phyloP scores from a whole-genome alignment of 2,888 invertebrate species.

The Synanthedon myopaeformis region DNA sequence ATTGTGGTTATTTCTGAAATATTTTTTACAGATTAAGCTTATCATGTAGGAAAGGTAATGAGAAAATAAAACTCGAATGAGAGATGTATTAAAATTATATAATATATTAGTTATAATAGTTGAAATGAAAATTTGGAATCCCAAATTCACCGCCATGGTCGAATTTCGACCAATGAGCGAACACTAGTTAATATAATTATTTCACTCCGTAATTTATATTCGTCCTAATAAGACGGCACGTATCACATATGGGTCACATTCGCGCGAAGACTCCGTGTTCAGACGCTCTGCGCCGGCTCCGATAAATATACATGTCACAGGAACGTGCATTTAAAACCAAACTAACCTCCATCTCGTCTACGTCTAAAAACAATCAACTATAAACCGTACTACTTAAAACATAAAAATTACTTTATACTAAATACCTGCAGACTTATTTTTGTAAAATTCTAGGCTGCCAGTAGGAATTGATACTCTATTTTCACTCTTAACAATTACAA shows the following conservation, averaged over 20 bases:
- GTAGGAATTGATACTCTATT: no score
- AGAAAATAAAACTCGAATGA: no score
- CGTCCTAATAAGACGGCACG: slow-evolving; percentile 21
- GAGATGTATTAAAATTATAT: no score
- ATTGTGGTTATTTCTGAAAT: no score
- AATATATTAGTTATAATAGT: no score
- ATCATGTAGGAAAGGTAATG: no score
- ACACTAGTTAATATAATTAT: no score
- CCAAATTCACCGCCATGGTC: no score
- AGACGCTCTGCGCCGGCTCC: slow-evolving; percentile 50
- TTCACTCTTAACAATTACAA: background rate
- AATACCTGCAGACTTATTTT: slow-evolving; percentile 1
- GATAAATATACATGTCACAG: slow-evolving; percentile 58
- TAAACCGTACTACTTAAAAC: slow-evolving; percentile 4
- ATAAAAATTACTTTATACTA: slow-evolving; percentile 3
- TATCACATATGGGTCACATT: slow-evolving; percentile 54
- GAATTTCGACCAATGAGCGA: no score
- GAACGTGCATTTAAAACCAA: slow-evolving; percentile 22
- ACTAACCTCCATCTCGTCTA: slow-evolving; percentile 8
- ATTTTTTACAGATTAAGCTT: no score
- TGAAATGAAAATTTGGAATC: no score
- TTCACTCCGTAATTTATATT: slow-evolving; percentile 8
- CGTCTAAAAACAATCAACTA: background rate
- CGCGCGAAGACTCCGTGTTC: slow-evolving; percentile 51
- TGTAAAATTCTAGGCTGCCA: no score